Evolutionary conservation across 1,140 invertebrate genomes (phyloP), one percentile per base, ranked within the genome.

Genomic region (Mycetomoellerius zeteki): DNA sequence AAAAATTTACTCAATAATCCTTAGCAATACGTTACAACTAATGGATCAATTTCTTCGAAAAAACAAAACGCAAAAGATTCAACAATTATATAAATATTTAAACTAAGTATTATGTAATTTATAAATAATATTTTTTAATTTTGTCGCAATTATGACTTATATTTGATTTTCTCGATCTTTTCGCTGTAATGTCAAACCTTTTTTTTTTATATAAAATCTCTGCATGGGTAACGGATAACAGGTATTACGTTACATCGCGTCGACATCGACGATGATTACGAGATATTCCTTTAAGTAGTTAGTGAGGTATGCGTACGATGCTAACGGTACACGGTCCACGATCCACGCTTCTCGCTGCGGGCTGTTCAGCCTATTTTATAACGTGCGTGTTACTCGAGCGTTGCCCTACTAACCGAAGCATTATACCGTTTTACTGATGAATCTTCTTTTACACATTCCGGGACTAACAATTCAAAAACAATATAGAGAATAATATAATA

Each of bases 241-340:
- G 21, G 73, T 54, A 54, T 77, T 85, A 82, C 73, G 73, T 85
- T 85, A 67, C 24, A 56, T 78, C 72, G 47, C 50, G n/a, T 84
- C 43, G 27, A 24, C 37, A 73, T 6, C 80, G 33, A 24, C 19
- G 21, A 69, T 71, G 73, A 64, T 86, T 88, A 86, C 88, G 84
- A 87, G 91, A 81, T 65, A 88, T 91, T 92, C 85, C 84, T 90
- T 92, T 54, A 8, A 16, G 67, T 82, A 82, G 94, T 94, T 94
- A 94, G 76, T 64, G 69, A 90, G 87, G 82, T 87, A 90, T 86
- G 89, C 73, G 86, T 92, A 91, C 91, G 89, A 86, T 81, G 90
- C 90, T 94, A 94, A 94, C 93, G 93, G 94, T 94, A 94, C 92
- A 92, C 78, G 93, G 92, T 92, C 92, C 93, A 93, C 85, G 86